These are phyloP conservation scores for Sebastes schlegelii DNA, from an alignment of 2,113 vertebrate species.

Conservation along the genomic window DNA sequence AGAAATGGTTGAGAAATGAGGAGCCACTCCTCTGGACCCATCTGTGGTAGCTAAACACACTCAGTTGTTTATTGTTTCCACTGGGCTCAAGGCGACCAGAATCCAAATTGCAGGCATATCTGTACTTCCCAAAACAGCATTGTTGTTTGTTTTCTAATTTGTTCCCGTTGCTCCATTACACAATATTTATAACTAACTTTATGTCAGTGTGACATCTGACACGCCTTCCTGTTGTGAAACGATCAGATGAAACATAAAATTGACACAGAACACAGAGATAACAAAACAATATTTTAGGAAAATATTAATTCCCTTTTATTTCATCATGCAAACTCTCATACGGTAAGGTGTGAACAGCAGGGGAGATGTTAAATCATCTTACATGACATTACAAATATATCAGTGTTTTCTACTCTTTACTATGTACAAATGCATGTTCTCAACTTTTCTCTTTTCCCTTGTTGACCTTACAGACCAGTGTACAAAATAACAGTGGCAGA, in stretches of 20 bases:
- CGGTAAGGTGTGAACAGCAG: slow-evolving; percentile 29
- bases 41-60: slow-evolving; percentile 41
- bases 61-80: slow-evolving; percentile 52
- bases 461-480: slow-evolving; percentile 30
- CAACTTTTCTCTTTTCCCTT: not conserved
- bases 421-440: slow-evolving; percentile 3
- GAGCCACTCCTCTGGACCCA: slow-evolving; percentile 47
- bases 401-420: slow-evolving; percentile 30
- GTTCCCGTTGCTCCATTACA: slow-evolving; percentile 19
- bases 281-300: not conserved
- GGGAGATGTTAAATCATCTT: slow-evolving; percentile 12
- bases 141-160: slow-evolving; percentile 41
- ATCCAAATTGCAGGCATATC: slow-evolving; percentile 36
- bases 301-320: slow-evolving; percentile 51
- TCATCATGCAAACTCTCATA: slow-evolving; percentile 25
- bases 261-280: not conserved
- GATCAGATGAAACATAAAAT: slow-evolving; percentile 16
- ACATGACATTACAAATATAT: slow-evolving; percentile 26
- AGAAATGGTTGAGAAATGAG: slow-evolving; percentile 56
- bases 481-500: slow-evolving; percentile 13
- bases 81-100: slow-evolving; percentile 20
- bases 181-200: slow-evolving; percentile 20
- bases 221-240: not conserved
- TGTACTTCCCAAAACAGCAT: slow-evolving; percentile 33
- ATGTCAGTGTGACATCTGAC: slow-evolving; percentile 11